Evolutionary conservation across 2,888 invertebrate species (phyloP).

Genomic region (Ferrisia virgata): DNA sequence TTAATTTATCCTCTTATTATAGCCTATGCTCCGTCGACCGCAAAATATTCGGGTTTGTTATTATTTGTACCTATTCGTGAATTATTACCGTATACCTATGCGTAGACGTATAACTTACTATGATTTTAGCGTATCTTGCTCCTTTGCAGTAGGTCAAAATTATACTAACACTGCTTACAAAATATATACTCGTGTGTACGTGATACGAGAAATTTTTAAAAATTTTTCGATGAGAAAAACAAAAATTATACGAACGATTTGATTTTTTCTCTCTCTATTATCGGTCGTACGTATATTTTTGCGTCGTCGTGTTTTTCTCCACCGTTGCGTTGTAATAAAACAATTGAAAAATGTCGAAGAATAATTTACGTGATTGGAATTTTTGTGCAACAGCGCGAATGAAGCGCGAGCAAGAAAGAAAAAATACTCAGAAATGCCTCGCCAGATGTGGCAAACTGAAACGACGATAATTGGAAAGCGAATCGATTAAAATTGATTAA

Average conservation of each 20-base stretch:
- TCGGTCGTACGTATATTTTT: neutral
- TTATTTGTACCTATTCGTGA: neutral
- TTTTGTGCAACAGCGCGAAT: neutral
- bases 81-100: too few relatives aligned
- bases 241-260: neutral
- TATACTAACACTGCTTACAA: too few relatives aligned
- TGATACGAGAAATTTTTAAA: too few relatives aligned
- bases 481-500: constrained; percentile 16
- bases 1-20: neutral
- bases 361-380: constrained; percentile 11
- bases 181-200: too few relatives aligned
- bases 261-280: neutral
- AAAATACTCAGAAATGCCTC: neutral
- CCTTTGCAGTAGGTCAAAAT: too few relatives aligned
- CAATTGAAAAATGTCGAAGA: neutral
- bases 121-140: too few relatives aligned
- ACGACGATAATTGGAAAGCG: neutral
- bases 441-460: neutral
- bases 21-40: neutral
- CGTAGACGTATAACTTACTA: too few relatives aligned
- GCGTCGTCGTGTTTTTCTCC: neutral
- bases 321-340: neutral
- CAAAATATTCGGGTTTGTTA: neutral
- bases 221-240: neutral
- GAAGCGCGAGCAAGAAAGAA: neutral